Percentiles rank a stretch among this genome's conserved stretches.
Evolutionary conservation across 1,140 invertebrate genomes (phyloP).

Genomic region (Hesperophylax magnus): DNA sequence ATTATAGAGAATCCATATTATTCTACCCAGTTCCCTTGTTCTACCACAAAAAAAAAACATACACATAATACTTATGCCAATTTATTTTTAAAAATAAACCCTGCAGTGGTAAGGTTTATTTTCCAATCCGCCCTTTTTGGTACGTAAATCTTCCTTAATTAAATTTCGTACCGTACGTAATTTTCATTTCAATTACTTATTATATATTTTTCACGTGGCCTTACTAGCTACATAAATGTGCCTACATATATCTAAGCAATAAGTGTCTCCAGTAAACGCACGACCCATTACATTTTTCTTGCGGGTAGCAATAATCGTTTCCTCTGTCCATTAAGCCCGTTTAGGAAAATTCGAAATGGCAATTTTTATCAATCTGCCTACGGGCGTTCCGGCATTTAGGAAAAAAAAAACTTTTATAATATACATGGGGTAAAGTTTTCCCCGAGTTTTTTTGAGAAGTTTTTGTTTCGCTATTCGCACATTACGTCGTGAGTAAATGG

Average conservation of each 20-base stretch:
- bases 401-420: background rate
- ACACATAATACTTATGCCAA: no score
- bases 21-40: no score
- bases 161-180: no score
- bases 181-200: no score
- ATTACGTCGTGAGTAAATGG: background rate
- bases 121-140: no score
- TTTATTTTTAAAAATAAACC: no score
- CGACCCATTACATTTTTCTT: constrained; percentile 20
- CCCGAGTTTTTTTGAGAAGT: background rate
- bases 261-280: constrained; percentile 5
- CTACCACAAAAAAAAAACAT: no score
- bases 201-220: no score
- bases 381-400: background rate
- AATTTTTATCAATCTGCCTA: constrained; percentile 53
- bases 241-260: constrained; percentile 10
- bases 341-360: constrained; percentile 38
- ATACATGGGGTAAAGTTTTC: background rate
- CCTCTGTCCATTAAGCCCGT: constrained; percentile 47
- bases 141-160: no score
- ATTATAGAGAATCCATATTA: no score
- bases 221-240: no score
- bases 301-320: constrained; percentile 34
- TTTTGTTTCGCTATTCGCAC: constrained; percentile 11
- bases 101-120: no score